phyloP scores from a whole-genome alignment of 2,113 vertebrate genomes.

The Tychaedon coryphoeus region DNA sequence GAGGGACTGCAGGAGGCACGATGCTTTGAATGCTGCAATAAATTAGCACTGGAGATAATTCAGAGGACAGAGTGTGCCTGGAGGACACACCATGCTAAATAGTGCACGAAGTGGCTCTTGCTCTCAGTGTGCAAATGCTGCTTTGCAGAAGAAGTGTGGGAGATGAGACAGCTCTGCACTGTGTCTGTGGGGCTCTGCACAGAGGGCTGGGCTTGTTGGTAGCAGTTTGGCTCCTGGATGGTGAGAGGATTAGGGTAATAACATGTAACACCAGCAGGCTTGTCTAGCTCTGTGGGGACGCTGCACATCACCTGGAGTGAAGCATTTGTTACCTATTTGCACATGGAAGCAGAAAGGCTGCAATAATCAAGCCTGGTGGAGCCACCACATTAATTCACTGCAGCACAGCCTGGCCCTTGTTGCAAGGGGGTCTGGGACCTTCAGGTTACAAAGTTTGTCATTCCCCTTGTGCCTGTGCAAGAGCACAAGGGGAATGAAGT shows the following conservation, averaged over 20 bases:
- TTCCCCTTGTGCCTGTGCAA: background rate
- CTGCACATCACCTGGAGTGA: background rate
- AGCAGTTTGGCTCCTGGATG: background rate
- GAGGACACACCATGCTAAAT: background rate
- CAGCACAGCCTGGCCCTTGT: background rate
- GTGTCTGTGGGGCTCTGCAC: background rate
- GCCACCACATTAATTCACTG: background rate
- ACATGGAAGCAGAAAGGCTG: background rate
- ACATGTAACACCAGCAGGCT: background rate
- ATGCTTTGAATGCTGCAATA: constrained; percentile 34
- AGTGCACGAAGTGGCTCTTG: background rate
- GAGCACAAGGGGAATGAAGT: background rate
- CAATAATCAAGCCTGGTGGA: background rate
- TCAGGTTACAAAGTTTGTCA: background rate
- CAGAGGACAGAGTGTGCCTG: constrained; percentile 51
- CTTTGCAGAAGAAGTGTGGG: background rate
- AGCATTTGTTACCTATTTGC: background rate
- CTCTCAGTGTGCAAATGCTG: background rate
- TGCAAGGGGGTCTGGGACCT: background rate
- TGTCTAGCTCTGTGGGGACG: background rate
- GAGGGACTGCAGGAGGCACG: constrained; percentile 9
- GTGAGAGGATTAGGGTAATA: background rate
- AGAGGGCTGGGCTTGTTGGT: background rate
- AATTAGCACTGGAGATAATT: constrained; percentile 47
- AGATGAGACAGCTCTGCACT: background rate